phyloP scores from a whole-genome alignment of 2,888 invertebrate species.

The Melipona beecheii region DNA sequence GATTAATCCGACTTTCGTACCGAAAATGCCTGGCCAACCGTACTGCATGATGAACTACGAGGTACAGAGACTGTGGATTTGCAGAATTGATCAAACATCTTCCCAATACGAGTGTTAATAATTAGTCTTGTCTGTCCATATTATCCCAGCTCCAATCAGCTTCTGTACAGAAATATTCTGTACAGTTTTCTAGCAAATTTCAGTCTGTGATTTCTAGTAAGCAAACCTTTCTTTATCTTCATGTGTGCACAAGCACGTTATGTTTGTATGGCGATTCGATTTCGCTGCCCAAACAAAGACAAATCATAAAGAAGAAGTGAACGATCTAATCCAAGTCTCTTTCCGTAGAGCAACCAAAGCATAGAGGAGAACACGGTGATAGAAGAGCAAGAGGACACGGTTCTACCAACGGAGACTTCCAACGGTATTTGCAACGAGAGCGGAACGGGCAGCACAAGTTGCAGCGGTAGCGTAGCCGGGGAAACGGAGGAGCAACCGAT shows the following conservation, averaged over 20 bases:
- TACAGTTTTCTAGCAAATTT: too few relatives aligned
- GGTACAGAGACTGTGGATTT: slow-evolving; percentile 57
- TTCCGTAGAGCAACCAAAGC: slow-evolving; percentile 61
- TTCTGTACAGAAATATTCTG: too few relatives aligned
- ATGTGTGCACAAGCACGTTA: too few relatives aligned
- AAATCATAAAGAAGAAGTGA: background rate
- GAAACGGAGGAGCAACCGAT: slow-evolving; percentile 64
- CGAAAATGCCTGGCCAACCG: slow-evolving; percentile 78
- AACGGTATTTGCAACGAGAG: slow-evolving; percentile 71
- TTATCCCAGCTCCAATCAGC: too few relatives aligned
- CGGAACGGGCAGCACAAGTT: slow-evolving; percentile 71
- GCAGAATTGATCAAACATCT: too few relatives aligned
- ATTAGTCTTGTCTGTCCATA: background rate
- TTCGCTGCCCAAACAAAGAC: too few relatives aligned
- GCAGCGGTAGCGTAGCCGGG: slow-evolving; percentile 74
- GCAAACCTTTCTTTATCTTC: too few relatives aligned
- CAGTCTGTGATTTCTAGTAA: too few relatives aligned
- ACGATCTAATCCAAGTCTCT: fast-evolving
- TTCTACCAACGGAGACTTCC: slow-evolving; percentile 59
- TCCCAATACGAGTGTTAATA: too few relatives aligned
- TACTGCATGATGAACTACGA: slow-evolving; percentile 81
- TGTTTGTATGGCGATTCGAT: too few relatives aligned
- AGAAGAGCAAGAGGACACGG: slow-evolving; percentile 64
- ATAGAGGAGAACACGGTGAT: slow-evolving; percentile 71
- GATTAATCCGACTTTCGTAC: slow-evolving; percentile 83